Percentiles rank a stretch among this genome's conserved stretches.
phyloP scores from a whole-genome alignment of 2,797 vertebrate genomes.

The Neopelma chrysocephalum region DNA sequence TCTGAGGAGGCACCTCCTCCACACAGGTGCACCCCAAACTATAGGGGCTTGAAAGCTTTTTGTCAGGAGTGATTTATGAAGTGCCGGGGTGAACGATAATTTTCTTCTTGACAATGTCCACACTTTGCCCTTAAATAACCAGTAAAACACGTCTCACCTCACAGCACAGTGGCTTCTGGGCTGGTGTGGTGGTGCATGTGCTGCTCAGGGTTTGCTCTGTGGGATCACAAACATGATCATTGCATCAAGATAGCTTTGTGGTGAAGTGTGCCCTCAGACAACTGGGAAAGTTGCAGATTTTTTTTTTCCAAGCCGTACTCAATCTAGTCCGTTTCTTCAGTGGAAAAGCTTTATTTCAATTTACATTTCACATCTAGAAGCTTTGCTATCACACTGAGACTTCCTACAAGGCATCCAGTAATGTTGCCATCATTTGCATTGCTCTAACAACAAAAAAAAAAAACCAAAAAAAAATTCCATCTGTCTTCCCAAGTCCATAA shows the following conservation, averaged over 20 bases:
- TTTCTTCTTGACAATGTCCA: neutral
- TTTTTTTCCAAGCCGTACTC: neutral
- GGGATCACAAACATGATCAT: neutral
- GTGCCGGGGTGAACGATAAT: neutral
- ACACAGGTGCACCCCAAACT: fast-evolving
- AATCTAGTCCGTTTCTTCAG: neutral
- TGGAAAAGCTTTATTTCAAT: slow-evolving; percentile 36
- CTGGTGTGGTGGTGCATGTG: fast-evolving
- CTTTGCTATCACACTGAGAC: slow-evolving; percentile 31
- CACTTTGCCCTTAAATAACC: neutral
- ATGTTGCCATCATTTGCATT: slow-evolving; percentile 25
- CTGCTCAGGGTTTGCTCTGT: neutral
- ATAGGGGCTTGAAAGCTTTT: neutral
- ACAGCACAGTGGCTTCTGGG: fast-evolving
- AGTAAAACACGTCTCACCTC: neutral
- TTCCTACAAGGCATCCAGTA: slow-evolving; percentile 42
- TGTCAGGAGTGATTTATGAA: neutral
- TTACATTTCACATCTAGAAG: slow-evolving; percentile 14
- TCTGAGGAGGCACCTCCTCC: neutral
- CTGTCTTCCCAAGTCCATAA: slow-evolving; percentile 47
- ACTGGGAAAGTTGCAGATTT: neutral
- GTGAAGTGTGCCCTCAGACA: neutral
- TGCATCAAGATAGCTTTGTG: neutral
- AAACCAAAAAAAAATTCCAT: neutral
- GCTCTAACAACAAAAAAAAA: neutral